Conservation (phyloP, 1,140 invertebrate species). For the Sycophila sp. region DNA sequence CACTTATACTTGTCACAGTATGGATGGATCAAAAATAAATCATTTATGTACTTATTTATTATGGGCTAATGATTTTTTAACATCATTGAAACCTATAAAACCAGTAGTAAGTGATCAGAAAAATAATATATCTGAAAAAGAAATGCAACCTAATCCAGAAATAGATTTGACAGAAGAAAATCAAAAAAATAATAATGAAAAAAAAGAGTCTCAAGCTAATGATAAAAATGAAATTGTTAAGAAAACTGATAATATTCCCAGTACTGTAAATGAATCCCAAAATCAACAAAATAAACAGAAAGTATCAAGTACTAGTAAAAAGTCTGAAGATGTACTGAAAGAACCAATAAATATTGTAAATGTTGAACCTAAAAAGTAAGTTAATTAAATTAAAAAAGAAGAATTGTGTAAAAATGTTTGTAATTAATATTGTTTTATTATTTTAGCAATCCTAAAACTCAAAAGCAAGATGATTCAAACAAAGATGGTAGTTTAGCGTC, state of each 20-base stretch:
- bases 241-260: background rate
- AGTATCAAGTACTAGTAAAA: background rate
- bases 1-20: background rate
- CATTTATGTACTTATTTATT: slow-evolving; percentile 21
- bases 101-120: background rate
- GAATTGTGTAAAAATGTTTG: background rate
- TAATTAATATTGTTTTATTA: background rate
- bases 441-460: background rate
- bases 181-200: background rate
- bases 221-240: background rate
- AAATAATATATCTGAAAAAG: background rate
- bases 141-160: background rate
- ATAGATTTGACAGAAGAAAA: background rate
- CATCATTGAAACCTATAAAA: background rate
- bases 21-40: background rate
- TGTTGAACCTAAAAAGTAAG: slow-evolving; percentile 1
- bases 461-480: background rate
- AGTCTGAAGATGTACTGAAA: background rate
- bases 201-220: background rate
- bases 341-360: background rate
- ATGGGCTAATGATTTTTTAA: slow-evolving; percentile 12
- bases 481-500: background rate
- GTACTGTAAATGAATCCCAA: background rate
- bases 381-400: background rate
- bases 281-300: background rate